phyloP scores from a whole-genome alignment of 2,113 vertebrate species.

The Cyprinodon brontotheroides region DNA sequence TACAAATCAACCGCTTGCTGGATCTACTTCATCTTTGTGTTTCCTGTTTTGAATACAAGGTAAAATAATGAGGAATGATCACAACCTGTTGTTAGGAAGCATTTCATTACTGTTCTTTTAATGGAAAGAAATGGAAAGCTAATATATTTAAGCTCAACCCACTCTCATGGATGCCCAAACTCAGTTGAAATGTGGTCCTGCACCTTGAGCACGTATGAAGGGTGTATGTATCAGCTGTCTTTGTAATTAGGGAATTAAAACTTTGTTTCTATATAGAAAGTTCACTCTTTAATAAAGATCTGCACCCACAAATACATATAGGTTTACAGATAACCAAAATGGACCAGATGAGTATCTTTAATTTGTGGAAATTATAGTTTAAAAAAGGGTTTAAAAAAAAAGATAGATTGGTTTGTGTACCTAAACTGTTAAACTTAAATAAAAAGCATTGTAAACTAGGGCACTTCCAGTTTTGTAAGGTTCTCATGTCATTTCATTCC shows the following conservation, averaged over 20 bases:
- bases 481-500: background rate
- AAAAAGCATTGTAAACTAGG: background rate
- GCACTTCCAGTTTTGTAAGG: background rate
- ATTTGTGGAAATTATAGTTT: background rate
- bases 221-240: background rate
- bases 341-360: background rate
- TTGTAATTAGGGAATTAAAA: background rate
- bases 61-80: constrained; percentile 47
- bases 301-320: background rate
- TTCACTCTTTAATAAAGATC: background rate
- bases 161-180: background rate
- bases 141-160: background rate
- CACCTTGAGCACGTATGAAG: background rate
- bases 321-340: background rate
- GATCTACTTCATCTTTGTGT: constrained; percentile 88
- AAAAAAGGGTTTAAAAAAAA: too few relatives aligned
- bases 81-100: background rate
- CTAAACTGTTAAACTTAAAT: too few relatives aligned
- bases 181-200: background rate
- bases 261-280: background rate
- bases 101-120: background rate
- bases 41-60: constrained; percentile 93
- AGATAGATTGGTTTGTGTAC: background rate
- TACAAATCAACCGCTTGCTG: constrained; percentile 87
- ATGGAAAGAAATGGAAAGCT: background rate